Percentiles rank a stretch among this genome's conserved stretches.
Conservation (phyloP, 2,113 vertebrate species). For the Misgurnus anguillicaudatus region DNA sequence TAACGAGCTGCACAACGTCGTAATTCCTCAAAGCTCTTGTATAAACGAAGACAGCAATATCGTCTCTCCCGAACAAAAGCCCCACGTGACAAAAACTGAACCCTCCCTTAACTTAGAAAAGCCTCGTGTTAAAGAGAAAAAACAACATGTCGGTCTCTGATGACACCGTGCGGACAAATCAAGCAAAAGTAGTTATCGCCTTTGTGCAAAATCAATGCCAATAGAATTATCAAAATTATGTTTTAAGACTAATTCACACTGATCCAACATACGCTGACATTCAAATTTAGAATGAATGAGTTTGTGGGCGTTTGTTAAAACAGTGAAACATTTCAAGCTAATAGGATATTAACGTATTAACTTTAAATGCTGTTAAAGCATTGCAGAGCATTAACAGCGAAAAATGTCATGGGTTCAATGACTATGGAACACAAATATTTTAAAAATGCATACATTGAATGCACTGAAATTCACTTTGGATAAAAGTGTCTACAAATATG, state of each 20-base stretch:
- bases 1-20: not conserved
- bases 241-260: not conserved
- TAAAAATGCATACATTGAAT: too few species aligned
- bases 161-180: constrained; percentile 44
- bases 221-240: not conserved
- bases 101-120: constrained; percentile 7
- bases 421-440: too few species aligned
- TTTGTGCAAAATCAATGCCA: not conserved
- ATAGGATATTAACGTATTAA: too few species aligned
- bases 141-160: not conserved
- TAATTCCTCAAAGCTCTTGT: not conserved
- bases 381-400: too few species aligned
- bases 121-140: not conserved
- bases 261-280: too few species aligned
- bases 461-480: too few species aligned
- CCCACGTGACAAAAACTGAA: not conserved
- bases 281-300: too few species aligned
- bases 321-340: too few species aligned
- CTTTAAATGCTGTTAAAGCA: too few species aligned
- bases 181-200: not conserved
- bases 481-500: too few species aligned
- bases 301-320: too few species aligned
- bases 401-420: too few species aligned
- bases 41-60: not conserved
- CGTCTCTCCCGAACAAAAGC: constrained; percentile 40